Evolutionary conservation across 2,113 vertebrate species (phyloP).

Genomic region (Edolisoma coerulescens): DNA sequence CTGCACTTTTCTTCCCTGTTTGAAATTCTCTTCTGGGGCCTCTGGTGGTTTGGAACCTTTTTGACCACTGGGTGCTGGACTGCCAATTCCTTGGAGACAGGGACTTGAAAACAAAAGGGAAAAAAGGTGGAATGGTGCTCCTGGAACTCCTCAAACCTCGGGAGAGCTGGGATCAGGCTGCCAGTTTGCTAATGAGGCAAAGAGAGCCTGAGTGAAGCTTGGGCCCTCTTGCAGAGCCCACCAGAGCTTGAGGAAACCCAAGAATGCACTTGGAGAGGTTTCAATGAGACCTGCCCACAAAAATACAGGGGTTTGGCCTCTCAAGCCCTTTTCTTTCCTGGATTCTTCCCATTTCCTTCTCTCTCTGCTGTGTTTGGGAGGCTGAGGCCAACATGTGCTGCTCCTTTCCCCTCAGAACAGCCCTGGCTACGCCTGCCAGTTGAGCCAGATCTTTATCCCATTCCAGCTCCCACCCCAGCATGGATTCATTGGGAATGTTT

Average conservation of each 20-base stretch:
- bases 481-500: neutral
- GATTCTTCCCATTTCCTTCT: neutral
- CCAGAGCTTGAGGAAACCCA: neutral
- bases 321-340: neutral
- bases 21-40: neutral
- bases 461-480: neutral
- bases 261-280: neutral
- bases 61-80: neutral
- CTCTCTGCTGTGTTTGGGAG: neutral
- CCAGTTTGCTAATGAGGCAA: neutral
- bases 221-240: neutral
- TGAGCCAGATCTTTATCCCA: neutral
- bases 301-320: neutral
- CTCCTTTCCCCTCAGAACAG: neutral
- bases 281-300: neutral
- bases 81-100: neutral
- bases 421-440: neutral
- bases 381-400: accelerated
- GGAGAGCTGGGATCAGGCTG: neutral
- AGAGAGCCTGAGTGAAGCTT: neutral
- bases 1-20: neutral
- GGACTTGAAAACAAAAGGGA: neutral
- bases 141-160: neutral
- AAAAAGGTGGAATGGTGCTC: neutral
- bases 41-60: neutral